Evolutionary conservation across 2,888 invertebrate genomes (phyloP).

Genomic region (Phyllotreta cruciferae): DNA sequence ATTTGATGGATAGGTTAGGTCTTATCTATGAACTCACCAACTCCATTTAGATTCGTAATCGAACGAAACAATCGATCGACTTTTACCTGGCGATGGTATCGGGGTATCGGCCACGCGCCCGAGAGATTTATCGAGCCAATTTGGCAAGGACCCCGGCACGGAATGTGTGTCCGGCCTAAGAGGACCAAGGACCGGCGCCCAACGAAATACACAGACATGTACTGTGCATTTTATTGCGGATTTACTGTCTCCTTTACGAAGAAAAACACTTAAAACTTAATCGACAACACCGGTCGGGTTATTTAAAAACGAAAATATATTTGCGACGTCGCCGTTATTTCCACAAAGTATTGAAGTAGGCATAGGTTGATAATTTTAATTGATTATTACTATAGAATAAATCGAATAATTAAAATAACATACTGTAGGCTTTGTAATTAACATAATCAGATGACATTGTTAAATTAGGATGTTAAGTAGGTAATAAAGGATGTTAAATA

Average conservation of each 20-base stretch:
- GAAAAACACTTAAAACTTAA: slow-evolving; percentile 57
- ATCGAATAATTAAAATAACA: too few species aligned
- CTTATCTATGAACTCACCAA: neutral
- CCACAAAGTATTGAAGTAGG: too few species aligned
- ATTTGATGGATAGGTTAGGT: too few species aligned
- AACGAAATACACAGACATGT: slow-evolving; percentile 40
- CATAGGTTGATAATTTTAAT: too few species aligned
- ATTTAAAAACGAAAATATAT: slow-evolving; percentile 13
- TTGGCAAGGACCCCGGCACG: slow-evolving; percentile 53
- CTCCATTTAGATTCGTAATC: neutral
- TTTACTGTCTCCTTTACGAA: slow-evolving; percentile 52
- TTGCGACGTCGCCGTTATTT: too few species aligned
- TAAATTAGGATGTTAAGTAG: too few species aligned
- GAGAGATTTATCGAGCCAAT: slow-evolving; percentile 55
- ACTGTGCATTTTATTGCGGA: slow-evolving; percentile 50
- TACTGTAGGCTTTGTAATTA: too few species aligned
- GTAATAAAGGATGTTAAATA: too few species aligned
- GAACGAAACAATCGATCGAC: neutral
- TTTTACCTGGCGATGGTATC: slow-evolving; percentile 50
- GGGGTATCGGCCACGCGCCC: slow-evolving; percentile 51
- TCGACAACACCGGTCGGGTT: slow-evolving; percentile 49
- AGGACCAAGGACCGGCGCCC: slow-evolving; percentile 34
- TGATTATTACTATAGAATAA: too few species aligned
- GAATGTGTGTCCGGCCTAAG: slow-evolving; percentile 48
- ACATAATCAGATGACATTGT: too few species aligned